These are phyloP conservation scores for Latrodectus hesperus DNA, from an alignment of 2,888 invertebrate genomes.

Conservation along the genomic window DNA sequence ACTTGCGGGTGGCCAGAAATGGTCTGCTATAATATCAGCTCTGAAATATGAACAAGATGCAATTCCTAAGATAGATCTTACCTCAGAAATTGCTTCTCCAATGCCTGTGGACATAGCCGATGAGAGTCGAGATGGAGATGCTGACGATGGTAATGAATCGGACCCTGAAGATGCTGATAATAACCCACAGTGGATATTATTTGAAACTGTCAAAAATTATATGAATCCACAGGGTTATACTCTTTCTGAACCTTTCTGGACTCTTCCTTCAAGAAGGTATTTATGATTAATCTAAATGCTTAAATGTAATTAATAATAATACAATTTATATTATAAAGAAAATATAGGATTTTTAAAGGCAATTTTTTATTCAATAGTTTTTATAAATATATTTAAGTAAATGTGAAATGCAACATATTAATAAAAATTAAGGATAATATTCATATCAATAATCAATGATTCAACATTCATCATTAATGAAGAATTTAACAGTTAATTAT, in stretches of 20 bases:
- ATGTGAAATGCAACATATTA: no score
- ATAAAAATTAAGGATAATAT: no score
- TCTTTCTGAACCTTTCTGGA: constrained; percentile 94
- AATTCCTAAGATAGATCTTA: constrained; percentile 56
- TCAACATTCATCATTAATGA: no score
- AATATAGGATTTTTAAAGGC: no score
- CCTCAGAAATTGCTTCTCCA: constrained; percentile 70
- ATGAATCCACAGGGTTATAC: constrained; percentile 79
- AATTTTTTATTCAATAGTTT: no score
- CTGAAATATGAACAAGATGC: constrained; percentile 76
- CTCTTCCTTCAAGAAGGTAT: constrained; percentile 84
- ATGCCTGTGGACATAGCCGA: constrained; percentile 71
- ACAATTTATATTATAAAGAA: no score
- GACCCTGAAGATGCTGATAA: constrained; percentile 78
- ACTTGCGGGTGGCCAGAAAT: constrained; percentile 77
- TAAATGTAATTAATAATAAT: no score
- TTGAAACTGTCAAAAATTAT: constrained; percentile 81
- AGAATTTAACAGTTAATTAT: no score
- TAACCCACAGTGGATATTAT: constrained; percentile 92
- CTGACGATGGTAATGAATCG: constrained; percentile 76
- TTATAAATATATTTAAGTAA: no score
- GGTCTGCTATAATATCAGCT: constrained; percentile 80
- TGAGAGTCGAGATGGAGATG: constrained; percentile 74
- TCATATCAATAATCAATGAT: no score
- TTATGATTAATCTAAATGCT: no score